These are phyloP conservation scores for Chrysocyon brachyurus DNA, from an alignment of 2,797 vertebrate genomes.

Conservation along the genomic window DNA sequence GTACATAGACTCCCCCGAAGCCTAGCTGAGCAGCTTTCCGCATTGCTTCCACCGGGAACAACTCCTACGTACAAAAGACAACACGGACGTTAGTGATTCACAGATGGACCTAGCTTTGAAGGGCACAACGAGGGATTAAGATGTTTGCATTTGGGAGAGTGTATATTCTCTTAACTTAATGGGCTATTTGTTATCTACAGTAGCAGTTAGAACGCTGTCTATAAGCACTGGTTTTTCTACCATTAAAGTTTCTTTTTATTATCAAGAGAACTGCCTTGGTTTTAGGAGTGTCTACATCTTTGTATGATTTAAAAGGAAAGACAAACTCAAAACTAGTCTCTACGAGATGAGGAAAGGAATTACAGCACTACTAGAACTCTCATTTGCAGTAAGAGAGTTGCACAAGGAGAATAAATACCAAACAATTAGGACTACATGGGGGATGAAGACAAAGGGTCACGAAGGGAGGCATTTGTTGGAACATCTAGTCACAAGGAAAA, in stretches of 20 bases:
- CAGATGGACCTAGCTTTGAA: neutral
- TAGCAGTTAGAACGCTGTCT: neutral
- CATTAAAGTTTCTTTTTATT: neutral
- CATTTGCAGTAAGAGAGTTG: neutral
- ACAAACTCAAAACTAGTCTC: neutral
- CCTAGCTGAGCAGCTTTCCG: constrained; percentile 95
- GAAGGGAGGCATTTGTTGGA: neutral
- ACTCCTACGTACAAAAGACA: constrained; percentile 89
- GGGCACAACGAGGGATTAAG: neutral
- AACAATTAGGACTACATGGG: neutral
- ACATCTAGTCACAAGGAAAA: neutral
- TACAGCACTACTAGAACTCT: neutral
- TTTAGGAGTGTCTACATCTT: constrained; percentile 46
- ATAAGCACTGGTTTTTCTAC: neutral
- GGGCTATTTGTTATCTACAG: neutral
- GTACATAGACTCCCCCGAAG: constrained; percentile 96
- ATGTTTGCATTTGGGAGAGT: neutral
- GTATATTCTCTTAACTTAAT: neutral
- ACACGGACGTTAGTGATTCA: neutral
- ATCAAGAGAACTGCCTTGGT: neutral
- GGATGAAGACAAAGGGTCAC: neutral
- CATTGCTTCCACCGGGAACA: constrained; percentile 95
- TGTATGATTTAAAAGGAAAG: neutral
- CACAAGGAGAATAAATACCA: neutral
- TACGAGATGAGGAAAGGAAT: neutral